Conservation (phyloP, 2,888 invertebrate species). For the Aplocera efformata region DNA sequence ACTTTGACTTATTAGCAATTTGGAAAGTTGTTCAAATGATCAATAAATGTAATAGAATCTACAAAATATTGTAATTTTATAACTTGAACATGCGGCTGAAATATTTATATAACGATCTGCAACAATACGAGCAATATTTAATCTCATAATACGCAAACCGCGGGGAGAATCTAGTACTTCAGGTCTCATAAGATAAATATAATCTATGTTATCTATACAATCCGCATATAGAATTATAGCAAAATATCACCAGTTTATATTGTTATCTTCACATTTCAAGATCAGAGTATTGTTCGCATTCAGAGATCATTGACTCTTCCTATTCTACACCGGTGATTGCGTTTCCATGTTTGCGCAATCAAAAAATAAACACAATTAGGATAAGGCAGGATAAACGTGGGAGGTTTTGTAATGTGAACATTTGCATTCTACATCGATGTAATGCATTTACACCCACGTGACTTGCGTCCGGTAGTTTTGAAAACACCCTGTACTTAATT, state of each 20-base stretch:
- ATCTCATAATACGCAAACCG: too few species aligned
- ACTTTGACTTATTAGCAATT: too few species aligned
- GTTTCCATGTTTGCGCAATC: conserved; percentile 47
- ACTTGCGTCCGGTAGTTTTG: conserved; percentile 30
- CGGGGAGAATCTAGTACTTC: too few species aligned
- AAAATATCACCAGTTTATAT: background rate
- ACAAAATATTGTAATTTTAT: too few species aligned
- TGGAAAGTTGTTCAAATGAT: too few species aligned
- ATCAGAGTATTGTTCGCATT: conserved; percentile 8
- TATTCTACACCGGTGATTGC: conserved; percentile 37
- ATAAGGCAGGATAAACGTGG: conserved; percentile 46
- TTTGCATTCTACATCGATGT: conserved; percentile 50
- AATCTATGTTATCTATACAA: too few species aligned
- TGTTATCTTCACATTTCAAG: conserved; percentile 1
- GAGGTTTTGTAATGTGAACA: conserved; percentile 42
- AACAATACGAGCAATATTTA: too few species aligned
- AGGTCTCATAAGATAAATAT: too few species aligned
- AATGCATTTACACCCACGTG: conserved; percentile 50
- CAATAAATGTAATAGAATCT: too few species aligned
- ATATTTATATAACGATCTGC: too few species aligned
- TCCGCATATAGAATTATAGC: too few species aligned
- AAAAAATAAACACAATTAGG: conserved; percentile 43
- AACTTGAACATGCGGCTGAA: too few species aligned
- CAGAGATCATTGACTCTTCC: conserved; percentile 36
- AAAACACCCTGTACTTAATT: conserved; percentile 35